These are phyloP conservation scores for Amphiduros pacificus DNA, from an alignment of 2,888 invertebrate genomes.

Conservation along the genomic window DNA sequence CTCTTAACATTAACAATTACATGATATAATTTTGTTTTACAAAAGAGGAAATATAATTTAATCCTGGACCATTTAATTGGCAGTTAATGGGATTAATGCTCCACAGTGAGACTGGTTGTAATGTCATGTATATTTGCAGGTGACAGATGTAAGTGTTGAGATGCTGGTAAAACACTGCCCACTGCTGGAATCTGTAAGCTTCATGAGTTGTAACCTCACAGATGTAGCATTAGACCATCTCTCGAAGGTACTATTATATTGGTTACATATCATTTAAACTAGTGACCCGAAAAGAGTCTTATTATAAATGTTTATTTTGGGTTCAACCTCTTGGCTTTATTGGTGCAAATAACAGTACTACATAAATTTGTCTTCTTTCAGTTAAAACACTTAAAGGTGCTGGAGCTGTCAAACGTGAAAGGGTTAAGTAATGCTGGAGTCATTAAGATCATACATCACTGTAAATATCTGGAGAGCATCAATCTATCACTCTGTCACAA, in stretches of 20 bases:
- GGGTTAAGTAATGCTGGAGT: slow-evolving; percentile 33
- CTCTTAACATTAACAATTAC: too few relatives aligned
- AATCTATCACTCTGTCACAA: slow-evolving; percentile 35
- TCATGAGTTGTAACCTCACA: slow-evolving; percentile 13
- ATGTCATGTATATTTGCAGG: neutral
- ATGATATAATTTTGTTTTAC: too few relatives aligned
- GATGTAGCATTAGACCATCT: slow-evolving; percentile 1
- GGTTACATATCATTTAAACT: neutral
- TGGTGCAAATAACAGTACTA: too few relatives aligned
- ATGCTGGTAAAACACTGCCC: slow-evolving; percentile 5
- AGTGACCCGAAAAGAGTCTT: neutral
- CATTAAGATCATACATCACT: slow-evolving; percentile 32
- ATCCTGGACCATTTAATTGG: too few relatives aligned
- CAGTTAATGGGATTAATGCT: neutral
- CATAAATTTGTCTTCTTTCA: slow-evolving; percentile 29
- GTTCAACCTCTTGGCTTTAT: too few relatives aligned
- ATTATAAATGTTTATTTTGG: too few relatives aligned
- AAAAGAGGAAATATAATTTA: too few relatives aligned
- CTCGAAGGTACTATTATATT: neutral
- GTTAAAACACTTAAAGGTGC: slow-evolving; percentile 35
- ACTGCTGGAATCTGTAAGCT: slow-evolving; percentile 4
- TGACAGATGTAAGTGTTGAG: slow-evolving; percentile 1
- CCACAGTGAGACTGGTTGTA: neutral
- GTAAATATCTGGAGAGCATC: slow-evolving; percentile 35
- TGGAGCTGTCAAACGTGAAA: slow-evolving; percentile 40